These are phyloP conservation scores for Ormyrus rosae DNA, from an alignment of 2,888 invertebrate species.

Conservation along the genomic window DNA sequence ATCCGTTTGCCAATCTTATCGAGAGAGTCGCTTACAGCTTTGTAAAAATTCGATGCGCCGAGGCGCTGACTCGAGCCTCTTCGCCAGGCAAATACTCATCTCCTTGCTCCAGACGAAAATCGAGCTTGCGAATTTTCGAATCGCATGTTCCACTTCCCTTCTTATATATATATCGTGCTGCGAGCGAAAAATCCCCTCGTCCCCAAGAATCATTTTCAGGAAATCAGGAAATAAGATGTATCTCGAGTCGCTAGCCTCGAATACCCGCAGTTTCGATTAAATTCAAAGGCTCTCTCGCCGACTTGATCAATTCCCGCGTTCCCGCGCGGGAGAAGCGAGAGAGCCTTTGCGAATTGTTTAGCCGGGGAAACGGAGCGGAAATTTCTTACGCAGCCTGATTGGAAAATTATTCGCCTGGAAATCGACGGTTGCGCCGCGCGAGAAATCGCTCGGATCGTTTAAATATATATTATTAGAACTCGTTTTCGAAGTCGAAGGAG, in stretches of 20 bases:
- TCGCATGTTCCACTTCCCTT: too few species aligned
- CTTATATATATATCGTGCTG: too few species aligned
- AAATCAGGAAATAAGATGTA: too few species aligned
- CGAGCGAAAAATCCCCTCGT: too few species aligned
- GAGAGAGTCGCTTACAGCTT: not conserved
- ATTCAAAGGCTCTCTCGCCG: not conserved
- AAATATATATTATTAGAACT: not conserved
- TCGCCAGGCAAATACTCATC: too few species aligned
- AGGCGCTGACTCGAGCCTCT: too few species aligned
- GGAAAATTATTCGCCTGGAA: constrained; percentile 12
- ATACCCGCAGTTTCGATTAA: not conserved
- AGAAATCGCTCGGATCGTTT: not conserved
- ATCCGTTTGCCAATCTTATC: constrained; percentile 61
- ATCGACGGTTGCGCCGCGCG: not conserved
- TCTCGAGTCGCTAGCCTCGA: too few species aligned
- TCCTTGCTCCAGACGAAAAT: not conserved
- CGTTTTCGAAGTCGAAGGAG: not conserved
- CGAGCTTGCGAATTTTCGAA: not conserved
- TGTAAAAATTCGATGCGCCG: not conserved
- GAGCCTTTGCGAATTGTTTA: not conserved
- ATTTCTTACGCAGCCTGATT: constrained; percentile 33
- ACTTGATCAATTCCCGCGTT: constrained; percentile 4
- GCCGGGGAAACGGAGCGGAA: not conserved
- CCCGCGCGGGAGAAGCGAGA: too few species aligned
- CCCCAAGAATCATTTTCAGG: too few species aligned